These are phyloP conservation scores for Netelia melanura DNA, from an alignment of 2,888 invertebrate genomes.

Conservation along the genomic window DNA sequence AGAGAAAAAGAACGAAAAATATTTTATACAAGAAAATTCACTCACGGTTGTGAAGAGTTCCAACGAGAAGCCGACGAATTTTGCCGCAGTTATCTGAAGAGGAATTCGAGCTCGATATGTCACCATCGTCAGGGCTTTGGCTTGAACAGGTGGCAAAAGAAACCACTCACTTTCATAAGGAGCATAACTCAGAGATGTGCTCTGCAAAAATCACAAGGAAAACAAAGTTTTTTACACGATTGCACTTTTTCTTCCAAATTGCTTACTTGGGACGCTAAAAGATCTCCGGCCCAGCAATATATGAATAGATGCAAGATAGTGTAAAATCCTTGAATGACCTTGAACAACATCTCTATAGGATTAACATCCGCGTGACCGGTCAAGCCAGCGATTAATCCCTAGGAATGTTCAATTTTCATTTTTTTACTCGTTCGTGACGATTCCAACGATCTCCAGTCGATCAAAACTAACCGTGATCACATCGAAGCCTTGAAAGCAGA, in stretches of 20 bases:
- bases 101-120: constrained; percentile 68
- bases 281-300: constrained; percentile 75
- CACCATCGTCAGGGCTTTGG: constrained; percentile 67
- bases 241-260: background rate
- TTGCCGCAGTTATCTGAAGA: constrained; percentile 74
- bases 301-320: constrained; percentile 70
- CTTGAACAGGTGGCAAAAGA: constrained; percentile 60
- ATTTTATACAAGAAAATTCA: background rate
- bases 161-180: constrained; percentile 73
- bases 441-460: background rate
- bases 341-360: constrained; percentile 35
- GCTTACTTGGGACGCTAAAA: constrained; percentile 64
- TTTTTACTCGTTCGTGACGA: background rate
- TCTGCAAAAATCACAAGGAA: constrained; percentile 58
- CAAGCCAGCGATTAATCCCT: constrained; percentile 40
- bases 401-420: background rate
- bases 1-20: background rate
- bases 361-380: constrained; percentile 41
- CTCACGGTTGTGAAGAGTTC: constrained; percentile 72
- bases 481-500: constrained; percentile 76
- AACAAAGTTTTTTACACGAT: background rate
- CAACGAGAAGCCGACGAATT: constrained; percentile 73
- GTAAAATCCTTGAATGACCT: constrained; percentile 29
- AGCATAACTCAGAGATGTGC: constrained; percentile 61
- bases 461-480: constrained; percentile 71